phyloP scores from a whole-genome alignment of 1,140 invertebrate genomes.

The Eupristina koningsbergeri region DNA sequence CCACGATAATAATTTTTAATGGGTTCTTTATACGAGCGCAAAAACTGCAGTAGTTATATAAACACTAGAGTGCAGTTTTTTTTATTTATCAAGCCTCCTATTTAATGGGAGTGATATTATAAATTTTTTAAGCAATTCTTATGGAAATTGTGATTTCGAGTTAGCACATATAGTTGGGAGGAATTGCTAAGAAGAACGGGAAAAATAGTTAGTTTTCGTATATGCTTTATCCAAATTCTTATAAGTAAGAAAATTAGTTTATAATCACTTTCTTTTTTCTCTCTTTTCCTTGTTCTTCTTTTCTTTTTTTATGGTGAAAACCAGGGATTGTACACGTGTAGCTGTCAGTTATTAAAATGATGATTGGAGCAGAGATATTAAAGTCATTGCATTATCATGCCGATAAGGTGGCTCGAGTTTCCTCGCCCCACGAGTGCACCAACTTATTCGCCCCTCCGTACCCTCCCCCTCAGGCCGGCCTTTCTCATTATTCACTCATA shows the following conservation, averaged over 20 bases:
- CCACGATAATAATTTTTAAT: slow-evolving; percentile 33
- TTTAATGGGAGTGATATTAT: too few relatives aligned
- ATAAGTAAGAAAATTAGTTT: too few relatives aligned
- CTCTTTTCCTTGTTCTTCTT: too few relatives aligned
- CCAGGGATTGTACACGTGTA: too few relatives aligned
- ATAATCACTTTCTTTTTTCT: too few relatives aligned
- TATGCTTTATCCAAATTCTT: too few relatives aligned
- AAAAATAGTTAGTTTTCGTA: too few relatives aligned
- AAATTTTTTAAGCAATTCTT: too few relatives aligned
- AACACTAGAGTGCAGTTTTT: neutral
- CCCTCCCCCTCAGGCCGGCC: neutral
- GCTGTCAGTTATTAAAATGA: slow-evolving; percentile 66
- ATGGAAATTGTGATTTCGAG: neutral
- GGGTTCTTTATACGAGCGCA: neutral
- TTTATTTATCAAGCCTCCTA: neutral
- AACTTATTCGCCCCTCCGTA: neutral
- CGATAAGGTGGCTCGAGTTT: slow-evolving; percentile 60
- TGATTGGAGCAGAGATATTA: slow-evolving; percentile 69
- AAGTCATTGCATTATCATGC: slow-evolving; percentile 67
- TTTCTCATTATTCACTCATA: slow-evolving; percentile 66
- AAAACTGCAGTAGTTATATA: neutral
- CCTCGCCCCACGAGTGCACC: slow-evolving; percentile 28
- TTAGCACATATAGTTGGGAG: neutral
- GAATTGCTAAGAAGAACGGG: neutral
- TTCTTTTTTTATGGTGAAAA: too few relatives aligned